A percentile compares a stretch with the other conserved stretches of the same genome.
Conservation (phyloP, 2,113 vertebrate species). For the Isichthys henryi region DNA sequence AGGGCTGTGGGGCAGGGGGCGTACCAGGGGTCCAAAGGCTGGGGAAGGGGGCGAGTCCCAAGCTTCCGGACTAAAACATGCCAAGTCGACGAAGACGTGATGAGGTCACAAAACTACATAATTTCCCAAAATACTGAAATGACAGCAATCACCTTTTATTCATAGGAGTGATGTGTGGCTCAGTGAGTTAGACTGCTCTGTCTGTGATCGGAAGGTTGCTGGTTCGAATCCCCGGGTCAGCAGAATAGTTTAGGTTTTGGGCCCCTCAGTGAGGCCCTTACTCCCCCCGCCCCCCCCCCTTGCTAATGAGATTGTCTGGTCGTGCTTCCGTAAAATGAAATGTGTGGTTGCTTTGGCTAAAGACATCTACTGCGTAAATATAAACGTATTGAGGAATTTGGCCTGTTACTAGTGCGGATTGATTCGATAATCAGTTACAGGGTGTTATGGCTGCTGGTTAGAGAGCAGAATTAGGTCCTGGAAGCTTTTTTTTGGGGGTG, state of each 20-base stretch:
- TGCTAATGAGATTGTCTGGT: background rate
- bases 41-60: background rate
- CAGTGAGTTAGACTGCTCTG: background rate
- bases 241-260: background rate
- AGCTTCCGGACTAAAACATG: background rate
- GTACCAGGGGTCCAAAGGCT: background rate
- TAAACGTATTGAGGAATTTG: background rate
- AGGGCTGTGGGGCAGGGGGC: background rate
- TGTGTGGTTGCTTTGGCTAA: background rate
- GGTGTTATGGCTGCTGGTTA: background rate
- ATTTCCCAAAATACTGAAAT: background rate
- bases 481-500: background rate
- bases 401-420: background rate
- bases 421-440: background rate
- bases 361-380: background rate
- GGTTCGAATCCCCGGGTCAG: background rate
- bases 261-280: background rate
- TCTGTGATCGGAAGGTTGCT: background rate
- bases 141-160: background rate
- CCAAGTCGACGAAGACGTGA: background rate
- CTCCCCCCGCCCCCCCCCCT: background rate
- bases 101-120: background rate
- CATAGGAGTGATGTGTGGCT: background rate
- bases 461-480: background rate
- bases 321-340: background rate